Evolutionary conservation across 2,888 invertebrate genomes (phyloP), one percentile per base, ranked within the genome.

Genomic region (Loripinus fragilis): DNA sequence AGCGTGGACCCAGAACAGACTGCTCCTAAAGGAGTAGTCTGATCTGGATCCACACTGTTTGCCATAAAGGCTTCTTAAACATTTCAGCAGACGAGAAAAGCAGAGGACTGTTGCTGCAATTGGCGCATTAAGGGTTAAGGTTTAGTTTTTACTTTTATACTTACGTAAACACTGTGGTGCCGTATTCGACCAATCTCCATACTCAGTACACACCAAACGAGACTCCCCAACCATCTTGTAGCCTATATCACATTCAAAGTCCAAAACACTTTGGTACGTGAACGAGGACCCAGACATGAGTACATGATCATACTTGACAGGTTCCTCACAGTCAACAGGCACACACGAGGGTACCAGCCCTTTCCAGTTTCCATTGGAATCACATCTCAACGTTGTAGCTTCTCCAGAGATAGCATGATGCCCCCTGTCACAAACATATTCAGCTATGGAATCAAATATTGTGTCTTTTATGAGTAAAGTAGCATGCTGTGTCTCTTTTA

Each of bases 401-500:
- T 80, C 41, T 3, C 88, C 90, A 20, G 78, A 72, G 8, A 89
- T 72, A 28, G 72, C 78, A 74, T 88, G 92, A 74, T 88, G 92
- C 0, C 92, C 92, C 33, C 78, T 77, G 66, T 91, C 84, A 81
- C 93, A 93, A 5, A 72, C 73, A 76, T 90, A 92, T 7, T 71
- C 68, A 7, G 90, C 83, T 2, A 75, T 73, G 35, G 92, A 89
- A 12, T 88, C 87, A 75, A 83, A 92, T 17, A 82, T 87, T 65
- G 91, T 92, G 28, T 87, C 86, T 5, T 71, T 84, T 3, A 89
- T 90, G 65, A 85, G 87, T 72, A 89, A 85, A 23, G 83, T 74
- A 0, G 95, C 95, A 88, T 95, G 95, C 15, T 79, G 72, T n/a
- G 88, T 73, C 15, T 71, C 25, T 0, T 71, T 68, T 48, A 69